These are phyloP conservation scores for Drosophila grimshawi DNA, from an alignment of 1,140 invertebrate genomes.

Conservation along the genomic window DNA sequence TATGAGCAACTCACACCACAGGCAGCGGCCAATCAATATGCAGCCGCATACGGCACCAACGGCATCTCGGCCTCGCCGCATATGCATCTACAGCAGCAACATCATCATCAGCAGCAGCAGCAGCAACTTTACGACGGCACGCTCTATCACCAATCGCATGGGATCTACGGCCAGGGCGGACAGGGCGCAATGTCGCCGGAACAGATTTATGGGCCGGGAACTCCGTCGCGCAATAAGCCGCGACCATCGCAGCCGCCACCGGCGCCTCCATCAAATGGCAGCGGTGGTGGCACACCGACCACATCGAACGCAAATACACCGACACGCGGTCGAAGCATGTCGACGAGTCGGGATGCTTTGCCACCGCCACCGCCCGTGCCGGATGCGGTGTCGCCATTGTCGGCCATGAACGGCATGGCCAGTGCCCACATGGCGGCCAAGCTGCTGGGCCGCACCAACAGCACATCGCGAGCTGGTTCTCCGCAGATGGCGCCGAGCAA, in stretches of 20 bases:
- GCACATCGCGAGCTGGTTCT: conserved; percentile 83
- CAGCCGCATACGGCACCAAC: conserved; percentile 72
- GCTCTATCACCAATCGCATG: conserved; percentile 81
- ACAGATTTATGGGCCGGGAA: conserved; percentile 86
- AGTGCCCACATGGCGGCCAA: conserved; percentile 84
- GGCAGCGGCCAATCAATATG: conserved; percentile 60
- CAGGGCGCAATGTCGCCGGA: conserved; percentile 85
- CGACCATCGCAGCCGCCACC: conserved; percentile 94
- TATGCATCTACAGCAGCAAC: conserved; percentile 68
- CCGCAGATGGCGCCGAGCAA: conserved; percentile 78
- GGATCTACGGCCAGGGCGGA: conserved; percentile 84
- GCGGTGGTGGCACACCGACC: conserved; percentile 89
- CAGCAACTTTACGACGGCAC: conserved; percentile 78
- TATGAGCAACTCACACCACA: conserved; percentile 80
- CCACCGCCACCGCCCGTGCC: conserved; percentile 96
- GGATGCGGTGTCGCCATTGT: conserved; percentile 84
- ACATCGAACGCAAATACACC: conserved; percentile 88
- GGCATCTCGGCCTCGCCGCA: conserved; percentile 69
- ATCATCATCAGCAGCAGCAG: conserved; percentile 70
- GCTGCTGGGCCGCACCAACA: conserved; percentile 84
- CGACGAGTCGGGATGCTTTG: conserved; percentile 88
- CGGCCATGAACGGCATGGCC: conserved; percentile 65
- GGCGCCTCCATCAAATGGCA: conserved; percentile 90
- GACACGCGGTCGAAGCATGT: conserved; percentile 88
- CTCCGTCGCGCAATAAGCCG: conserved; percentile 87